Evolutionary conservation across 2,113 vertebrate species (phyloP), one percentile per base, ranked within the genome.

Genomic region (Catagonus wagneri): DNA sequence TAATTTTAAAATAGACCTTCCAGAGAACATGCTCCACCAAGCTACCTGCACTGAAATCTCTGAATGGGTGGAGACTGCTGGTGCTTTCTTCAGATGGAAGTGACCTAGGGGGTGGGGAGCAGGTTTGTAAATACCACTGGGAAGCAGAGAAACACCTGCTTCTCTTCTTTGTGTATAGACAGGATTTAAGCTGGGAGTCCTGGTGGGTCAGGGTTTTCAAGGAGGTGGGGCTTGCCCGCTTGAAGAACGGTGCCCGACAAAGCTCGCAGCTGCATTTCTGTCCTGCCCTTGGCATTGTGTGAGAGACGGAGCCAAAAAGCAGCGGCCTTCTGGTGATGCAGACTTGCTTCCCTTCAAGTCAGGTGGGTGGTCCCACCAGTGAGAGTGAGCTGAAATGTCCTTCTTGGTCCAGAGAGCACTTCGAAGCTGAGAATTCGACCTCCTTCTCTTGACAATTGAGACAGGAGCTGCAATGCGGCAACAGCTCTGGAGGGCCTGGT

Each of bases 71-170:
- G 39, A 50, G 32, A 13, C 19, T 23, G 69, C 60, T 76, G 54
- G 44, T 66, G 44, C 14, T 58, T 97, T 89, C 89, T 96, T 72
- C 69, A 96, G 84, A 86, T 92, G 89, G 95, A 94, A 3, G 0
- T 83, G 84, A 94, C 97, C 96, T 95, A 12, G 79, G 95, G 6
- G 50, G 19, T 19, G 6, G 39, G 23, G 19, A 54, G 58, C 74
- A 54, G 74, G 68, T 83, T 86, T 96, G 86, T 89, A 97, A 97
- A 96, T 94, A 95, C 79, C 93, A 93, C 92, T 69, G 85, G 93
- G 89, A 97, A 98, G 96, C 78, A 94, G 71, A 96, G 86, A 95
- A 97, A 89, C 80, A 90, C 92, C 93, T 97, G 93, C 81, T 83
- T 71, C 93, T 90, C 86, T 97, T 90, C 79, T 95, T 94, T 94